Conservation (phyloP, 30 jellyfish, hydroid and myxozoan species). For the Hydra vulgaris region DNA sequence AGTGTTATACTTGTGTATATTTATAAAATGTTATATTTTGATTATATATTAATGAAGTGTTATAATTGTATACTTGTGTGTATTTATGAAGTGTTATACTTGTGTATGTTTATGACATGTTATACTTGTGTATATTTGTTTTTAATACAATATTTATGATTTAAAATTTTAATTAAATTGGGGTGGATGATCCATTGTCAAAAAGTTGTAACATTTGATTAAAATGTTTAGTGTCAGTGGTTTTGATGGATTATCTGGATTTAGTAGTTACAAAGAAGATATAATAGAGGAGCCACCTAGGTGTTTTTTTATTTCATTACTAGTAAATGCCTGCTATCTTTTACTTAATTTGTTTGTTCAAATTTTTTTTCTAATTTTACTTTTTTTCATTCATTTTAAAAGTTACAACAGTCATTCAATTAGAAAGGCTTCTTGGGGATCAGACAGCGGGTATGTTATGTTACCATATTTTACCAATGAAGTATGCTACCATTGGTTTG, state of each 20-base stretch:
- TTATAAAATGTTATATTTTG: too few species aligned
- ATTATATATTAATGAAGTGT: too few species aligned
- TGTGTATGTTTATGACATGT: too few species aligned
- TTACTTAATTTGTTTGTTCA: background rate
- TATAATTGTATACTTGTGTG: too few species aligned
- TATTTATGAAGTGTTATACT: too few species aligned
- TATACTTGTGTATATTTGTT: too few species aligned
- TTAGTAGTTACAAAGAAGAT: slow-evolving; percentile 2
- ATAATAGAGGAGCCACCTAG: slow-evolving; percentile 71
- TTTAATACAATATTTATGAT: background rate
- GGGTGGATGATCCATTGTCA: background rate
- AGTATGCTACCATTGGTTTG: too few species aligned
- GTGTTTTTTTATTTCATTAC: slow-evolving; percentile 31
- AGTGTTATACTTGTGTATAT: too few species aligned
- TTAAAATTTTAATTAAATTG: background rate
- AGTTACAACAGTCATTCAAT: slow-evolving; percentile 66
- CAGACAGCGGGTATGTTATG: slow-evolving; percentile 19
- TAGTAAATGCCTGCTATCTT: too few species aligned
- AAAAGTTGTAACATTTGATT: background rate
- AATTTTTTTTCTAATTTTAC: background rate
- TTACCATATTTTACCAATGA: too few species aligned
- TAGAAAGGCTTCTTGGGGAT: slow-evolving; percentile 41
- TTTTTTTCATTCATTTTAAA: background rate
- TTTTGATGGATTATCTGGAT: background rate
- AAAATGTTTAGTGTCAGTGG: background rate